Percentiles rank a stretch among this genome's conserved stretches.
Conservation (phyloP, 2,797 vertebrate genomes). For the Parauchenoglanis ngamensis region DNA sequence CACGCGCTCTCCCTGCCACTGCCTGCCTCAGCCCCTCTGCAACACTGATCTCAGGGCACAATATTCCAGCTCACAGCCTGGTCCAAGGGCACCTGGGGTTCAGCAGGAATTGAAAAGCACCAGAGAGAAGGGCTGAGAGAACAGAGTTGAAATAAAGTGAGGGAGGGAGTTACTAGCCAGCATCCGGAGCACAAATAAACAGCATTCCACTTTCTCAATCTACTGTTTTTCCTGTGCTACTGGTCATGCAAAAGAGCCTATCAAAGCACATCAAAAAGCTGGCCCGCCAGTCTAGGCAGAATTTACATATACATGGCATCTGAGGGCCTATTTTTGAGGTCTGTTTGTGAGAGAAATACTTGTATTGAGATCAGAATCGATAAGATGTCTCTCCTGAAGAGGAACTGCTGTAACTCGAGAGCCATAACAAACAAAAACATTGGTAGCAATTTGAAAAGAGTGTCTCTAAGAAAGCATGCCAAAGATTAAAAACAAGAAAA, state of each 20-base stretch:
- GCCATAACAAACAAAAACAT: conserved; percentile 68
- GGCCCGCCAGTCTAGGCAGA: conserved; percentile 72
- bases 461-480: conserved; percentile 76
- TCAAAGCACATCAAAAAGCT: conserved; percentile 80
- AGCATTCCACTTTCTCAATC: conserved; percentile 85
- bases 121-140: conserved; percentile 65
- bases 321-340: conserved; percentile 43
- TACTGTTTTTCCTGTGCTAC: conserved; percentile 85
- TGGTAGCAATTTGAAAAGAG: conserved; percentile 70
- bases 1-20: conserved; percentile 15
- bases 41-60: conserved; percentile 94
- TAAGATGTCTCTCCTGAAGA: conserved; percentile 85
- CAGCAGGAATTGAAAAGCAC: conserved; percentile 86
- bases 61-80: conserved; percentile 91
- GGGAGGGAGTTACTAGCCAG: conserved; percentile 81
- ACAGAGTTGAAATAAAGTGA: conserved; percentile 69
- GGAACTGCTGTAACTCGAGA: conserved; percentile 76
- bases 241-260: conserved; percentile 74
- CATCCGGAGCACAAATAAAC: conserved; percentile 88
- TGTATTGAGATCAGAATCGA: conserved; percentile 86
- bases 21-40: conserved; percentile 69
- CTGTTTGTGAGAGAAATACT: conserved; percentile 75
- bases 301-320: conserved; percentile 58
- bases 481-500: conserved; percentile 80
- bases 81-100: conserved; percentile 82